Base-by-base conservation (phyloP, 2,888 invertebrate genomes). In the Automeris io region DNA sequence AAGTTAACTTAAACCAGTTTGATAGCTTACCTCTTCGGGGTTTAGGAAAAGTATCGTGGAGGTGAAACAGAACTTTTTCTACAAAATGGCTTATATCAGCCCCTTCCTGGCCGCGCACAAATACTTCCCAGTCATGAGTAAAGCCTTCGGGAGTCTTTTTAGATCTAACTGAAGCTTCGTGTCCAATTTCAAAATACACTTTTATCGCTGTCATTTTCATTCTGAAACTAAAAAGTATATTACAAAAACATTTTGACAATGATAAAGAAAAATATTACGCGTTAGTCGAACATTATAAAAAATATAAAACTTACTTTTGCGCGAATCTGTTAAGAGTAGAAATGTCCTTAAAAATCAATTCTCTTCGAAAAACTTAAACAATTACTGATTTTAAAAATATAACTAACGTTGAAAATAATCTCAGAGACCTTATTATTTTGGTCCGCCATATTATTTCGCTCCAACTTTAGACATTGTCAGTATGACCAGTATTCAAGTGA, bases 101-200 rank as follows among this genome's bases (percentile, higher is more conserved):
- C 54, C 93, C 93, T 66, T 97, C 95, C 51, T 91, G 91, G 38
- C 97, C 97, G 63, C 94, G 90, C 13, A 98, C 95, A 85, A 94
- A 98, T 37, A 98, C 92, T 76, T 95, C 95, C 98, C 98, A 98
- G 75, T 98, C 98, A 85, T 98, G 98, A 54, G 98, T 98, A 72
- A 95, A 97, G 33, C 96, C 97, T 71, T 96, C 95, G 13, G 91
- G 90, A 8, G 96, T 95, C 57, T 91, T 91, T 70, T 94, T 94
- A 37, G 91, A 90, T 62, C 94, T 91, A 54, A 96, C 73, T 45
- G 91, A 90, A 50, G 98, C 95, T 77, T 92, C 91, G 81, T 98
- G 98, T 50, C 98, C 98, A 73, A 97, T 93, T 88, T 97, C 97
- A 67, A 98, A 91, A 72, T 92, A 92, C 57, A 97, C 94, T 69